Evolutionary conservation across 2,888 invertebrate genomes (phyloP).

Genomic region (Ditula angustiorana): DNA sequence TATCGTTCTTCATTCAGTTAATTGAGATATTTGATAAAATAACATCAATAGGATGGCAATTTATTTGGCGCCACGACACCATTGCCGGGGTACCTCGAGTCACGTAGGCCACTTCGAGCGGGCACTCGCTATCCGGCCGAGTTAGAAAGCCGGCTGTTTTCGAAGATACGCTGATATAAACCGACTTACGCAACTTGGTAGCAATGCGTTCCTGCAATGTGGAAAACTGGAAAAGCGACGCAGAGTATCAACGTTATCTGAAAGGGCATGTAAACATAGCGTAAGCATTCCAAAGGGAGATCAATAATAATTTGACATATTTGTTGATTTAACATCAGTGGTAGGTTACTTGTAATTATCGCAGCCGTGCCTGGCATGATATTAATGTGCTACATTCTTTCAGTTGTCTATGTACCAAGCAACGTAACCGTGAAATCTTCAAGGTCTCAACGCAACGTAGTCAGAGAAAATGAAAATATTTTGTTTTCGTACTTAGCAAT

Average conservation of each 20-base stretch:
- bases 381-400: neutral
- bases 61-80: slow-evolving; percentile 82
- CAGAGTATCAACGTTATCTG: slow-evolving; percentile 26
- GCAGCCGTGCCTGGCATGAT: neutral
- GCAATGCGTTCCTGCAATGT: slow-evolving; percentile 59
- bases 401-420: neutral
- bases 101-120: slow-evolving; percentile 82
- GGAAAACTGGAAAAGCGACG: slow-evolving; percentile 50
- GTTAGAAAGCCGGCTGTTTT: slow-evolving; percentile 50
- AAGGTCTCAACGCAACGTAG: slow-evolving; percentile 19
- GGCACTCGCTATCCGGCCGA: slow-evolving; percentile 58
- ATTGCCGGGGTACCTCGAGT: slow-evolving; percentile 76
- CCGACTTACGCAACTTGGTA: slow-evolving; percentile 46
- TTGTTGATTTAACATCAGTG: neutral
- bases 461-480: slow-evolving; percentile 5
- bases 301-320: slow-evolving; percentile 21
- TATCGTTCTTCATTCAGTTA: slow-evolving; percentile 24
- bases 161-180: slow-evolving; percentile 7
- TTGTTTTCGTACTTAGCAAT: slow-evolving; percentile 1
- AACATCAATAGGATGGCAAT: slow-evolving; percentile 76
- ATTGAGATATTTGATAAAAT: slow-evolving; percentile 44
- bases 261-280: slow-evolving; percentile 33
- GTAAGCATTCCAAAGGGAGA: neutral
- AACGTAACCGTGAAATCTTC: slow-evolving; percentile 25
- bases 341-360: slow-evolving; percentile 13